Evolutionary conservation across 2,888 invertebrate species (phyloP).

Genomic region (Anaspis maculata): DNA sequence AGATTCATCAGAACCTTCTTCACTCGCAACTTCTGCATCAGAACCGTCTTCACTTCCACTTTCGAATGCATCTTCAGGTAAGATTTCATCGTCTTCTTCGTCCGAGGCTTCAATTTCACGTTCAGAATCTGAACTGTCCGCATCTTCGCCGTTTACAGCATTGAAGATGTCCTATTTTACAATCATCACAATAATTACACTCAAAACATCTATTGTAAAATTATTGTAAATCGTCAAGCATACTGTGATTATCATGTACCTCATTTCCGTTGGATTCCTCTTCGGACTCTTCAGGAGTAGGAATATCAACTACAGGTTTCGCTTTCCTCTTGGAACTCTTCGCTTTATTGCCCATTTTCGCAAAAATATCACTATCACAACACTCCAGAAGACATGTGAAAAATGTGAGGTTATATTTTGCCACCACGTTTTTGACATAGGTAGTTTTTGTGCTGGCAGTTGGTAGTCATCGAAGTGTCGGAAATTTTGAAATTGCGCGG

Average conservation of each 20-base stretch:
- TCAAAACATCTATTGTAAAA: conserved; percentile 16
- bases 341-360: conserved; percentile 20
- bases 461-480: no score
- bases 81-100: no score
- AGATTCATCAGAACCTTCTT: conserved; percentile 32
- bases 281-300: conserved; percentile 2
- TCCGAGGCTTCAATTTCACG: conserved; percentile 28
- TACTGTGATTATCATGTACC: conserved; percentile 5
- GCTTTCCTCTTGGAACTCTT: conserved; percentile 14
- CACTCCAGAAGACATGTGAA: no score
- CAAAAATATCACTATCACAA: conserved; percentile 2
- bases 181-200: no score
- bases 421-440: conserved; percentile 1
- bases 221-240: conserved; percentile 1
- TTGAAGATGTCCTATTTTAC: conserved; percentile 14
- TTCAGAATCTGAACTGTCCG: conserved; percentile 20
- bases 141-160: conserved; percentile 16
- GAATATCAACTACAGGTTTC: conserved; percentile 4
- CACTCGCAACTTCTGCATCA: conserved; percentile 28
- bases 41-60: conserved; percentile 28
- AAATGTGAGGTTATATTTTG: conserved; percentile 16
- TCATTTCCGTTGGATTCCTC: conserved; percentile 13
- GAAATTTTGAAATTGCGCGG: no score
- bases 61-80: no score
- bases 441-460: neutral